A percentile compares a stretch with the other conserved stretches of the same genome.
These are phyloP conservation scores for Lacanobia wlatinum DNA, from an alignment of 2,888 invertebrate genomes.

Conservation along the genomic window DNA sequence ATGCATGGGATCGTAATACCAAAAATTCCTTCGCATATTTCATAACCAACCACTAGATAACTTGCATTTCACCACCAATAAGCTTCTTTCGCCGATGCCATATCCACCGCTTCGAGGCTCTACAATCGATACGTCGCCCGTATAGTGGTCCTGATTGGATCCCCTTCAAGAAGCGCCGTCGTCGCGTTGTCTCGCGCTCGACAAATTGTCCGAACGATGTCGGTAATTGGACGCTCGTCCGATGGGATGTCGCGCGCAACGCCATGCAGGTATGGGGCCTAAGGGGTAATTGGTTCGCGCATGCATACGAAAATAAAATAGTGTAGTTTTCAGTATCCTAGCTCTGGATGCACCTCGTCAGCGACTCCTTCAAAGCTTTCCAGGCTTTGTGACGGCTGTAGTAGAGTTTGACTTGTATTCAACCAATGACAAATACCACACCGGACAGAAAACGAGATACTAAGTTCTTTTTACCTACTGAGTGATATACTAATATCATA, in stretches of 20 bases:
- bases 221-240: conserved; percentile 67
- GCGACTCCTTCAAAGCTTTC: no score
- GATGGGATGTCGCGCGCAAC: conserved; percentile 53
- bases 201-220: conserved; percentile 65
- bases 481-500: no score
- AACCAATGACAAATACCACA: no score
- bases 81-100: conserved; percentile 3
- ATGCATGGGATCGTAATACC: no score
- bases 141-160: conserved; percentile 68
- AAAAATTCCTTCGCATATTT: no score
- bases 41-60: no score
- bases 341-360: no score
- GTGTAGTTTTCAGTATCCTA: no score
- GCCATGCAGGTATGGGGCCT: conserved; percentile 19
- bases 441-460: no score
- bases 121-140: conserved; percentile 52
- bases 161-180: conserved; percentile 61
- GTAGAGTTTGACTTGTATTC: no score
- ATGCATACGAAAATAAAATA: conserved; percentile 25
- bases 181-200: conserved; percentile 52
- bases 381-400: no score
- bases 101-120: conserved; percentile 33
- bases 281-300: conserved; percentile 36
- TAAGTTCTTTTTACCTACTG: no score
- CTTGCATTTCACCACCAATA: background rate